Evolutionary conservation across 2,797 vertebrate genomes (phyloP).

Genomic region (Melanotaenia pygmaea): DNA sequence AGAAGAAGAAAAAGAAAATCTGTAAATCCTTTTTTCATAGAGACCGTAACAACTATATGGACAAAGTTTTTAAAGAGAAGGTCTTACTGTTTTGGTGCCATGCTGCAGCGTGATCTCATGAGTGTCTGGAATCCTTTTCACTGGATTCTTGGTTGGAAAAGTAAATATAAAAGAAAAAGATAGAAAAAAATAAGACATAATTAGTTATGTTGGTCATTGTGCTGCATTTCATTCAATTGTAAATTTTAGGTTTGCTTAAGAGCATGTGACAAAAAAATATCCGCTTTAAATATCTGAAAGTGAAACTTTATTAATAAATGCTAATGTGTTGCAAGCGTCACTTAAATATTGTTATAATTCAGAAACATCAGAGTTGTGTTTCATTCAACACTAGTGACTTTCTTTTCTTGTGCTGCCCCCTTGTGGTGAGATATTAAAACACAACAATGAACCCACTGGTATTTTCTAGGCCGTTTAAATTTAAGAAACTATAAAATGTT

Average conservation of each 20-base stretch:
- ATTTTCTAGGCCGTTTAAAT: background rate
- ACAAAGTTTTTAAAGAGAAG: conserved; percentile 4
- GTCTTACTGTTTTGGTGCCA: conserved; percentile 92
- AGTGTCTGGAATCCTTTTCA: conserved; percentile 95
- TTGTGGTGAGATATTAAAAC: conserved; percentile 55
- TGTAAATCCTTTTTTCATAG: background rate
- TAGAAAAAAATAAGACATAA: conserved; percentile 9
- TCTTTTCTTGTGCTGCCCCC: conserved; percentile 70
- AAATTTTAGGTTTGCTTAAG: conserved; percentile 19
- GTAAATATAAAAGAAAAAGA: conserved; percentile 19
- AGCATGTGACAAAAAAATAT: conserved; percentile 15
- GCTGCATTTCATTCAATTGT: conserved; percentile 6
- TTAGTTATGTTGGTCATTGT: conserved; percentile 7
- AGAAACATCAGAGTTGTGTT: background rate
- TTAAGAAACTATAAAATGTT: background rate
- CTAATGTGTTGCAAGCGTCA: background rate
- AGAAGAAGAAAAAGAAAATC: background rate
- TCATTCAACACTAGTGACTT: background rate
- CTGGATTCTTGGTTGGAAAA: conserved; percentile 84
- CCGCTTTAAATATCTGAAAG: background rate
- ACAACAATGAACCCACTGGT: background rate
- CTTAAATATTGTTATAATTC: conserved; percentile 4
- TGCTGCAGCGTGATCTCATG: conserved; percentile 96
- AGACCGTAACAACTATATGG: conserved; percentile 1
- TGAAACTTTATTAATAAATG: background rate